Evolutionary conservation across 1,140 invertebrate species (phyloP).

Genomic region (Zaprionus inermis): DNA sequence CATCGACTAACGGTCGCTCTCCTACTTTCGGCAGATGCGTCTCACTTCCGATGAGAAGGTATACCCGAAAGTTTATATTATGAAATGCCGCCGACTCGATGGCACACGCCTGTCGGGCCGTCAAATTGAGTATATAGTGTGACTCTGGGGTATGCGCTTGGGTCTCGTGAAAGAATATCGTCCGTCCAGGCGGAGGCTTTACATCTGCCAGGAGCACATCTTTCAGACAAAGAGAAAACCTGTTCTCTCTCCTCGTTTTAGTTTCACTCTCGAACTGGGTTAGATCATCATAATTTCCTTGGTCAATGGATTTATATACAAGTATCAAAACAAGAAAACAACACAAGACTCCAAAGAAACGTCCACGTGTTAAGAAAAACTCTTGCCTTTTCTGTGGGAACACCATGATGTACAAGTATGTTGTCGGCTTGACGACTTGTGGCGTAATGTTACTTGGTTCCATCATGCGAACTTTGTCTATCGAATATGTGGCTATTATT

Average conservation of each 20-base stretch:
- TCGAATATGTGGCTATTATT: too few relatives aligned
- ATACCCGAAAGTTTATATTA: conserved; percentile 86
- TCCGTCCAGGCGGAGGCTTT: conserved; percentile 83
- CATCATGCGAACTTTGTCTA: too few relatives aligned
- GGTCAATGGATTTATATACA: neutral
- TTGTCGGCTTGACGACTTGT: neutral
- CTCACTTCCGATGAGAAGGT: conserved; percentile 85
- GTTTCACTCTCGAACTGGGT: neutral
- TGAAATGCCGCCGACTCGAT: conserved; percentile 88
- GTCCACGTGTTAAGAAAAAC: neutral
- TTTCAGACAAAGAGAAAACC: conserved; percentile 34
- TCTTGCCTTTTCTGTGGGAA: too few relatives aligned
- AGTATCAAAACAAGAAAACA: neutral
- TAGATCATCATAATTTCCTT: neutral
- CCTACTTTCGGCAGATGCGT: neutral
- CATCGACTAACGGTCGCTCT: conserved; percentile 69
- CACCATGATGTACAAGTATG: too few relatives aligned
- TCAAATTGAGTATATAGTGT: conserved; percentile 69
- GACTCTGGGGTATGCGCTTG: conserved; percentile 74
- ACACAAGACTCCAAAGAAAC: neutral
- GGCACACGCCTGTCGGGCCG: conserved; percentile 87
- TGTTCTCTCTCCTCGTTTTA: neutral
- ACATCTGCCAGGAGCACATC: conserved; percentile 58
- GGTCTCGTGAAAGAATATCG: conserved; percentile 87
- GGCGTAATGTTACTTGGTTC: neutral